Percentiles rank a stretch among this genome's conserved stretches.
Evolutionary conservation across 2,797 vertebrate species (phyloP).

Genomic region (Squalus acanthias): DNA sequence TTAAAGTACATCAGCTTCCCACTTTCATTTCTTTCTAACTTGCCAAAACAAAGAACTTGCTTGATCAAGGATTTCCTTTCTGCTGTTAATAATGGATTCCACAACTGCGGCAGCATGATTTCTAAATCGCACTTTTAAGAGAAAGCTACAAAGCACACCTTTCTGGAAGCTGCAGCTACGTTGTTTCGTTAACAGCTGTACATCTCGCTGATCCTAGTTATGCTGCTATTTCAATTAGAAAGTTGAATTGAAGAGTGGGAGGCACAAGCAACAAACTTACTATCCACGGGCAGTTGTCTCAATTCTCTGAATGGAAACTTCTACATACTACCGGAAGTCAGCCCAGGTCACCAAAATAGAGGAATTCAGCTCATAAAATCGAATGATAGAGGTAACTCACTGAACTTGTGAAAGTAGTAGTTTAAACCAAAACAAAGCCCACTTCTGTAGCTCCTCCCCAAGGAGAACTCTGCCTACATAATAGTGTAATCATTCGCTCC

Average conservation of each 20-base stretch:
- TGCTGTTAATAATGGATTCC: neutral
- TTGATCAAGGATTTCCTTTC: neutral
- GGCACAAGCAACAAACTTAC: neutral
- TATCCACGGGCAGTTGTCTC: neutral
- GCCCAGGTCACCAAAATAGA: neutral
- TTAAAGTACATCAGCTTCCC: neutral
- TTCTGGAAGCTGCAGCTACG: neutral
- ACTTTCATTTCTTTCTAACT: neutral
- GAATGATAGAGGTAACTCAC: neutral
- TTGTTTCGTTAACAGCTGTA: neutral
- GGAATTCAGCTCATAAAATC: neutral
- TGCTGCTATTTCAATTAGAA: neutral
- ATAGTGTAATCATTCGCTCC: neutral
- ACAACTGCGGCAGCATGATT: neutral
- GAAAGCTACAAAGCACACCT: neutral
- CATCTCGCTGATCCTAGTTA: neutral
- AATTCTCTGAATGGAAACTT: neutral
- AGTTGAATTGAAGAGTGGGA: neutral
- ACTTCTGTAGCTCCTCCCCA: neutral
- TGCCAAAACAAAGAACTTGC: neutral
- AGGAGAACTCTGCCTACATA: neutral
- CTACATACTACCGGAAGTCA: neutral
- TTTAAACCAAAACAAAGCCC: neutral
- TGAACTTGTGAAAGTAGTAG: neutral
- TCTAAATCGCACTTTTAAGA: neutral